Conservation (phyloP, 2,888 invertebrate genomes). For the Scaptomyza cyrtandrae region DNA sequence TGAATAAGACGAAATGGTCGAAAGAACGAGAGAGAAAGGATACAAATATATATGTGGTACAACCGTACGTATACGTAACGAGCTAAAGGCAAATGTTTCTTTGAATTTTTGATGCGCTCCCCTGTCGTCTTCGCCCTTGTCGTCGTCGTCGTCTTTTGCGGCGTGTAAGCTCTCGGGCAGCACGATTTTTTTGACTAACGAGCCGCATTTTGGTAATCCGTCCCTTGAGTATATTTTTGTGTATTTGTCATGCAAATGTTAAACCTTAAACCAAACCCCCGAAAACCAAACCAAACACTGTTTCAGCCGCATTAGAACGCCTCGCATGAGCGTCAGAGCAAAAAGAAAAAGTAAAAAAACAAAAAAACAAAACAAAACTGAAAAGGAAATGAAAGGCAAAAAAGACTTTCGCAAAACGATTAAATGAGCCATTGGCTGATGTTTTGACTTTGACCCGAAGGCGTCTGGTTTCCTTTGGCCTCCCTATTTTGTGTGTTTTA, state of each 20-base stretch:
- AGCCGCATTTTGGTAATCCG: conserved; percentile 77
- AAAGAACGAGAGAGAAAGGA: conserved; percentile 40
- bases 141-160: conserved; percentile 36
- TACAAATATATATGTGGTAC: conserved; percentile 32
- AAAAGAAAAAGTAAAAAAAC: conserved; percentile 10
- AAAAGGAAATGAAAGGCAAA: conserved; percentile 10
- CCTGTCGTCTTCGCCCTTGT: background rate
- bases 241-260: conserved; percentile 53
- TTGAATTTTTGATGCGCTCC: conserved; percentile 65
- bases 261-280: conserved; percentile 28
- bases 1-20: conserved; percentile 8
- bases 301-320: conserved; percentile 8
- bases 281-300: conserved; percentile 24
- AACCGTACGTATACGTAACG: conserved; percentile 13
- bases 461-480: conserved; percentile 34
- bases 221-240: conserved; percentile 63
- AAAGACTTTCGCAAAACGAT: conserved; percentile 72
- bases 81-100: conserved; percentile 40
- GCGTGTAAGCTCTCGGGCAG: conserved; percentile 74
- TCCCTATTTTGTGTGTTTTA: conserved; percentile 20
- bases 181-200: conserved; percentile 72
- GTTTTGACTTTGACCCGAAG: conserved; percentile 59
- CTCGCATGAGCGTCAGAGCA: conserved; percentile 24
- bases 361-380: conserved; percentile 18
- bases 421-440: conserved; percentile 76